phyloP scores from a whole-genome alignment of 2,888 invertebrate species.

The Polydrusus tereticollis region DNA sequence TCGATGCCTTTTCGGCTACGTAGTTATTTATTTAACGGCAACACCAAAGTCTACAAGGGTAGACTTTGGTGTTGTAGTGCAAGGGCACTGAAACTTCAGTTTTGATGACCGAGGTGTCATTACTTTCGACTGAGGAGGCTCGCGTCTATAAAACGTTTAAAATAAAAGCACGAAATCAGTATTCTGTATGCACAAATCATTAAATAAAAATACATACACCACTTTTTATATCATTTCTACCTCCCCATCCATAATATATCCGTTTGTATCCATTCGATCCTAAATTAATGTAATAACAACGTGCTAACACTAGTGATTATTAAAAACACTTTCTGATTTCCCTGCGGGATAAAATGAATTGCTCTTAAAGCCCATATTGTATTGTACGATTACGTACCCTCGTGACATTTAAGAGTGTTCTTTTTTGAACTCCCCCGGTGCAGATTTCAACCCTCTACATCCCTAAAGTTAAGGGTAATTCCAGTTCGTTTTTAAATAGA shows the following conservation, averaged over 20 bases:
- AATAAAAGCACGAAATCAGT: too few relatives aligned
- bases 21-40: too few relatives aligned
- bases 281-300: conserved; percentile 34
- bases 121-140: too few relatives aligned
- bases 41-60: too few relatives aligned
- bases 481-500: conserved; percentile 12
- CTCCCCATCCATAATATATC: not conserved
- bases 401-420: conserved; percentile 39
- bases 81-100: too few relatives aligned
- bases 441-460: conserved; percentile 32
- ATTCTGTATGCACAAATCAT: too few relatives aligned
- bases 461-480: conserved; percentile 12
- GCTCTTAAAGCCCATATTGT: conserved; percentile 12
- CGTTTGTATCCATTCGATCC: not conserved
- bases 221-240: not conserved
- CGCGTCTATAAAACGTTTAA: too few relatives aligned
- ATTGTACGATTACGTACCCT: conserved; percentile 21
- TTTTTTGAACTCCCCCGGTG: conserved; percentile 37
- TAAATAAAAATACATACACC: too few relatives aligned
- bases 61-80: too few relatives aligned
- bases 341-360: conserved; percentile 32
- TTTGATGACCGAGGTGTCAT: too few relatives aligned
- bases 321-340: conserved; percentile 43
- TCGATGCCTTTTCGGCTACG: too few relatives aligned
- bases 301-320: conserved; percentile 42